Conservation (phyloP, 2,113 vertebrate genomes). For the Peromyscus californicus region DNA sequence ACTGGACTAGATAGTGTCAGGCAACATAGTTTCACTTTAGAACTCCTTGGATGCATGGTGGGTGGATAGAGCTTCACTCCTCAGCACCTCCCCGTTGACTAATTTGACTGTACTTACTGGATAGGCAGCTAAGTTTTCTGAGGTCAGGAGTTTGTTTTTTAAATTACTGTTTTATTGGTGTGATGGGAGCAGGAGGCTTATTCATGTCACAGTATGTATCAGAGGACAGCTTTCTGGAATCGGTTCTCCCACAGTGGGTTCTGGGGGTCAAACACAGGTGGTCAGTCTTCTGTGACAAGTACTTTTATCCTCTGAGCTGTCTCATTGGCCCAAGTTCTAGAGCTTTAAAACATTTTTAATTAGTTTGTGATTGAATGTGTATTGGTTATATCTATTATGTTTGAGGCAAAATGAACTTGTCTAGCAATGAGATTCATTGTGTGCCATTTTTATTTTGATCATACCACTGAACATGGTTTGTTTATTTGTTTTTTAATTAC, state of each 20-base stretch:
- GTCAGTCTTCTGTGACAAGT: neutral
- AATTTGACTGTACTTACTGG: neutral
- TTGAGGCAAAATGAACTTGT: neutral
- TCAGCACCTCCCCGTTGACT: neutral
- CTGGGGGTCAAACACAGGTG: neutral
- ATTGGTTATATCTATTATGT: neutral
- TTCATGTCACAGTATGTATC: neutral
- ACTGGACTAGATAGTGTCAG: neutral
- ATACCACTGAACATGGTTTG: neutral
- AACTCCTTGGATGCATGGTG: neutral
- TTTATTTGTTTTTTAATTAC: neutral
- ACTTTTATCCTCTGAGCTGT: neutral
- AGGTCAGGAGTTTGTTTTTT: neutral
- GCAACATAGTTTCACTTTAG: neutral
- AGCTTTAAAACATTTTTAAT: neutral
- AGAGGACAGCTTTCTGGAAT: neutral
- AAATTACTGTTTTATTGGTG: neutral
- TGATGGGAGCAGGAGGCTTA: neutral
- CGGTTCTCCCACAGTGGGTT: neutral
- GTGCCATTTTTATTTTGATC: neutral
- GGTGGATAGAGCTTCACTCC: neutral
- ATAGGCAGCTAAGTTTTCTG: neutral
- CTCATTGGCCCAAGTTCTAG: neutral
- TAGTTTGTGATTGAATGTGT: neutral
- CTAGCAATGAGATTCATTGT: neutral